Percentiles rank a stretch among this genome's conserved stretches.
These are phyloP conservation scores for Podargus strigoides DNA, from an alignment of 2,797 vertebrate genomes.

Conservation along the genomic window DNA sequence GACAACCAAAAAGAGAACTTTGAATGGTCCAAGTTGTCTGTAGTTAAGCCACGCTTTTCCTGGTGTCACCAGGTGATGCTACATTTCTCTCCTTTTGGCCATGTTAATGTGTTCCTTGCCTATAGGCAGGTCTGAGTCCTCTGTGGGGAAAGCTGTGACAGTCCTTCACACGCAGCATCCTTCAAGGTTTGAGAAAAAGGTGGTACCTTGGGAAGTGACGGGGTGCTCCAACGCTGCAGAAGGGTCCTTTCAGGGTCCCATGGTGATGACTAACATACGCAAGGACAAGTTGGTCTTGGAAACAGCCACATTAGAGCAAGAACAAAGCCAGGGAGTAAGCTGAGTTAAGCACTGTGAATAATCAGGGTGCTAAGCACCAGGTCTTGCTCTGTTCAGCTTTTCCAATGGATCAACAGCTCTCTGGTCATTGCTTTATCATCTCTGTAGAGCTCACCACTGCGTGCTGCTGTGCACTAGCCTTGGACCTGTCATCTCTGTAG, in stretches of 20 bases:
- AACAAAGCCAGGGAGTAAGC: not conserved
- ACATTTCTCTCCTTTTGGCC: not conserved
- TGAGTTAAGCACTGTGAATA: not conserved
- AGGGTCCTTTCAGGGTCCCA: not conserved
- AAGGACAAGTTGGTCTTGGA: not conserved
- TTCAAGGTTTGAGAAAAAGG: not conserved
- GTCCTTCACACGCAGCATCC: not conserved
- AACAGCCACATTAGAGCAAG: fast-evolving
- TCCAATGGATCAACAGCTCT: not conserved
- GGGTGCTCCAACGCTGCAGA: not conserved
- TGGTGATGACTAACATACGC: not conserved
- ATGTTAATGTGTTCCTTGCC: not conserved
- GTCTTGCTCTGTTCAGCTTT: not conserved
- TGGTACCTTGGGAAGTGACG: not conserved
- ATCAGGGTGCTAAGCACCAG: not conserved
- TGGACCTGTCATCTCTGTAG: not conserved
- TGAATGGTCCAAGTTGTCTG: not conserved
- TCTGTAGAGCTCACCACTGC: not conserved
- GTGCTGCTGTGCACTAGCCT: not conserved
- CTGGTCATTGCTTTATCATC: not conserved
- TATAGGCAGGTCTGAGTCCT: not conserved
- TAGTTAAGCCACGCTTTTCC: not conserved
- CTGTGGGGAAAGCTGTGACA: not conserved
- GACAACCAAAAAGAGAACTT: not conserved
- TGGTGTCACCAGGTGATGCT: not conserved